phyloP scores from a whole-genome alignment of 2,888 invertebrate species.

The Eilema depressum region DNA sequence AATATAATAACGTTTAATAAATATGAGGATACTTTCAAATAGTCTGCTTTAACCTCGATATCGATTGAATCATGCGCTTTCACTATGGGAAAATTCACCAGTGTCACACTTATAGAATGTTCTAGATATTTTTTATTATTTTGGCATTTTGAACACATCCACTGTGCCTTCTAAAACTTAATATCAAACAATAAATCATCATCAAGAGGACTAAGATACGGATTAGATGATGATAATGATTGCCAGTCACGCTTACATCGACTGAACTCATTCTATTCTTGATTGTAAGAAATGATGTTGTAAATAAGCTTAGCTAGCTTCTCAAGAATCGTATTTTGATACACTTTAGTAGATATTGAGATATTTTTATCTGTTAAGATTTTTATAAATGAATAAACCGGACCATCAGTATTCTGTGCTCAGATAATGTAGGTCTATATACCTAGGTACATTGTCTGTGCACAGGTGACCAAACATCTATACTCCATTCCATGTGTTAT shows the following conservation, averaged over 20 bases:
- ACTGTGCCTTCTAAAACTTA: not conserved
- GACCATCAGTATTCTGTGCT: no score
- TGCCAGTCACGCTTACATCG: not conserved
- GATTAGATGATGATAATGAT: not conserved
- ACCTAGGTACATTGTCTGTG: no score
- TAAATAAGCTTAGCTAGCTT: not conserved
- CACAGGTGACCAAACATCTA: no score
- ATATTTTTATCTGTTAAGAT: no score
- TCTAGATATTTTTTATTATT: not conserved
- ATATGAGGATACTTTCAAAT: not conserved
- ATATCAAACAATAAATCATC: not conserved
- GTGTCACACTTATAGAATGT: not conserved
- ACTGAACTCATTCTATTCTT: not conserved
- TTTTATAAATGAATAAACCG: no score
- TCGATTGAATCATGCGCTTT: not conserved
- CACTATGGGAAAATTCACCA: not conserved
- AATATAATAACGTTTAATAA: not conserved
- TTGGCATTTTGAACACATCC: not conserved
- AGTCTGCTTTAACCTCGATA: not conserved
- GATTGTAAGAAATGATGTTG: not conserved
- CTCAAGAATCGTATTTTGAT: constrained; percentile 1
- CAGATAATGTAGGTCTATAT: no score
- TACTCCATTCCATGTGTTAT: no score
- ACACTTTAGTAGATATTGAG: not conserved
- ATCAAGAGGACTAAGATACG: not conserved